A percentile compares a stretch with the other conserved stretches of the same genome.
These are phyloP conservation scores for Silurus meridionalis DNA, from an alignment of 2,113 vertebrate species.

Conservation along the genomic window DNA sequence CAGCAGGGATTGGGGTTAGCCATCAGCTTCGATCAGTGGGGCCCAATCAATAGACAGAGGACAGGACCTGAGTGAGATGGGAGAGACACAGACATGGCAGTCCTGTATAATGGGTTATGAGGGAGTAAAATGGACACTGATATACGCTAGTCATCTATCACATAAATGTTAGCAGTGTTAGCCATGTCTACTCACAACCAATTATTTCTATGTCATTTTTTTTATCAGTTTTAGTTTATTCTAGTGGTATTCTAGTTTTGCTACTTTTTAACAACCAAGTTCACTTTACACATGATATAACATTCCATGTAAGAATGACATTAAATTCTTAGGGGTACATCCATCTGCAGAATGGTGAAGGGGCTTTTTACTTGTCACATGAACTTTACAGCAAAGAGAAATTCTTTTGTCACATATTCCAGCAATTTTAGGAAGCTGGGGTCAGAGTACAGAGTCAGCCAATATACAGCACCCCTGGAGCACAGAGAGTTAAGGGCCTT, in stretches of 20 bases:
- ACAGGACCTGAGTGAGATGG: constrained; percentile 56
- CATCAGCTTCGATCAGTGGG: constrained; percentile 77
- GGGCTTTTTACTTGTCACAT: too few relatives aligned
- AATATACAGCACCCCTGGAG: too few relatives aligned
- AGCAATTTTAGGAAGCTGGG: too few relatives aligned
- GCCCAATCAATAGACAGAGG: constrained; percentile 77
- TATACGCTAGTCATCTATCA: background rate
- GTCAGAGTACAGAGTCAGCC: too few relatives aligned
- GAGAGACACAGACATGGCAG: background rate
- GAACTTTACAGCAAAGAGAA: too few relatives aligned
- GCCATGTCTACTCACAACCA: background rate
- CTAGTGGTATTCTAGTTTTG: background rate
- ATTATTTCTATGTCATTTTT: too few relatives aligned
- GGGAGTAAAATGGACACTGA: background rate
- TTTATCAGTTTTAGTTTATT: background rate
- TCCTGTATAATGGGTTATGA: constrained; percentile 16
- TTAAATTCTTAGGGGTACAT: too few relatives aligned
- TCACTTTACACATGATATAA: background rate
- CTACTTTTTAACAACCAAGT: background rate
- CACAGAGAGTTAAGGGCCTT: too few relatives aligned
- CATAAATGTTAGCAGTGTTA: background rate
- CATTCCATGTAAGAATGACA: background rate
- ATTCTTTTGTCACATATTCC: too few relatives aligned
- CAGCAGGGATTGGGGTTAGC: constrained; percentile 75
- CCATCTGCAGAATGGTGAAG: too few relatives aligned